Conservation (phyloP, 2,113 vertebrate species). For the Dryoscopus gambensis region DNA sequence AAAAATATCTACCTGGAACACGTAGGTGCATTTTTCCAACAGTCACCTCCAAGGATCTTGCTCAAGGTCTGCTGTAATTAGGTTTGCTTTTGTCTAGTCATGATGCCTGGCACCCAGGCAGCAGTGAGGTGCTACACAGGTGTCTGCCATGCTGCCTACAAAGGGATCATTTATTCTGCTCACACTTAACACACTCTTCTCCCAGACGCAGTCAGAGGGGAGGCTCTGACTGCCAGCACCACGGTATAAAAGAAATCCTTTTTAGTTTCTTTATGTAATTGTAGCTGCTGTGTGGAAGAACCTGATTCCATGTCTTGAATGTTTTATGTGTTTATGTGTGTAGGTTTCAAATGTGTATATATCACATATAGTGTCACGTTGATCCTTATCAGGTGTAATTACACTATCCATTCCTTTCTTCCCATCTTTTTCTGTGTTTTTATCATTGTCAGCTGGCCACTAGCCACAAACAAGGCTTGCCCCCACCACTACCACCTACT, state of each 20-base stretch:
- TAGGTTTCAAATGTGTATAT: not conserved
- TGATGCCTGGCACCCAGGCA: not conserved
- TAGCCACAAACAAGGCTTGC: not conserved
- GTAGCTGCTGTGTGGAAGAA: not conserved
- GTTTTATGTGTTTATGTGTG: not conserved
- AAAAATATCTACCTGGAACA: not conserved
- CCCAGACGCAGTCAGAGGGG: not conserved
- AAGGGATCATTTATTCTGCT: not conserved
- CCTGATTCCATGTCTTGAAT: not conserved
- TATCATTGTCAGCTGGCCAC: not conserved
- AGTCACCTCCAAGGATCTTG: not conserved
- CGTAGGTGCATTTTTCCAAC: not conserved
- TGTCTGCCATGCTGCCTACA: not conserved
- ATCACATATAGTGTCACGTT: not conserved
- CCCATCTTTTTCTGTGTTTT: not conserved
- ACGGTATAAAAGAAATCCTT: not conserved
- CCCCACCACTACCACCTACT: not conserved
- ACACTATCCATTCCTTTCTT: not conserved
- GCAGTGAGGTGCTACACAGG: not conserved
- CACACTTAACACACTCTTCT: not conserved
- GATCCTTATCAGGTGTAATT: not conserved
- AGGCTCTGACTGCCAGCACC: not conserved
- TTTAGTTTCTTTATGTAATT: not conserved
- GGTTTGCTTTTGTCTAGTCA: not conserved
- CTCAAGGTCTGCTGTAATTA: not conserved